Base-by-base conservation (phyloP, 2,113 vertebrate species). In the Aleadryas rufinucha region DNA sequence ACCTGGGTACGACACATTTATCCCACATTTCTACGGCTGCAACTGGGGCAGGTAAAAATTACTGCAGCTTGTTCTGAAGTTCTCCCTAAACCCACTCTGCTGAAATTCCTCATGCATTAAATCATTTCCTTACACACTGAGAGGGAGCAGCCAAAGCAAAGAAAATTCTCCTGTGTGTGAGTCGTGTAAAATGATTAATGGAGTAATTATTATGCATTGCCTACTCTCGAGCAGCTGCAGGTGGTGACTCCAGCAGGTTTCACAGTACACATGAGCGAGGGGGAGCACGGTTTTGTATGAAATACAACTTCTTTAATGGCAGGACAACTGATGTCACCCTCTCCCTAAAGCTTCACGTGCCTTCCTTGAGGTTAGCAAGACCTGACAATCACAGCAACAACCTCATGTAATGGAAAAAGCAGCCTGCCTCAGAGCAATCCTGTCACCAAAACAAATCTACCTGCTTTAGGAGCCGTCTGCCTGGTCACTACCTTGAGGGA, bases 211-310 rank as follows among this genome's bases (percentile, higher is more conserved):
- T 21, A 42, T 4, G 21, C 26, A 35, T 26, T 75, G 26, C 50
- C 57, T 53, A 14, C 70, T 65, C 18, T 27, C 1, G 11, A 78
- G 47, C 6, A 80, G 72, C 90, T 61, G 47, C 63, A 92, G 47
- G 61, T 56, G 33, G n/a, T 74, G 52, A 78, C 45, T 61, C 35
- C 28, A 76, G 77, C 21, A n/a, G 83, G 50, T 54, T 57, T 6
- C 83, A 54, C 83, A 64, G 33, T 18, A 70, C 31, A 52, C n/a
- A 0, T 11, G 30, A 77, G 49, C 1, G 2, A 69, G 11, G 9
- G 37, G 74, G 10, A 59, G 10, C 21, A 16, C 0, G 0, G 8
- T 41, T 80, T 20, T 37, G 17, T 27, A 49, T 0, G 6, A 77
- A 94, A 86, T 6, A 22, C 4, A 66, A 37, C 26, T 24, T 24